Base-by-base conservation (phyloP, 1,140 invertebrate genomes). In the Cotesia typhae region DNA sequence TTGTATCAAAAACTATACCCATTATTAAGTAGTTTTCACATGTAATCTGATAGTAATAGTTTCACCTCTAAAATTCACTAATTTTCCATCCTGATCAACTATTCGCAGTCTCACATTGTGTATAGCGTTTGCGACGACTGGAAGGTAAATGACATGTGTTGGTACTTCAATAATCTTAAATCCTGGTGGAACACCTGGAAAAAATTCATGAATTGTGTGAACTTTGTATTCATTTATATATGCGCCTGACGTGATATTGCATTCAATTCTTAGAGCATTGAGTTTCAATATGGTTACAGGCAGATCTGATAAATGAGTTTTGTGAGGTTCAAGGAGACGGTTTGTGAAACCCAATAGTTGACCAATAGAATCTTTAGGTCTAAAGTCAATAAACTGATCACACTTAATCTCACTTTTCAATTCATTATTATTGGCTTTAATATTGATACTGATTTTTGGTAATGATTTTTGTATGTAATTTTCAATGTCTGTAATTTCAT, bases 401-500 rank as follows among this genome's bases (percentile, higher is more conserved):
- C 41, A 47, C 9, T 47, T 47, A n/a, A 55, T 55, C n/a, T 59
- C 57, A 59, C 57, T 59, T 17, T 20, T 14, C 9, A 59, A 35
- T 59, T 59, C 57, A 35, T 59, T 59, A 7, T 59, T 59, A 9
- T 59, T 20, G 4, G 57, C 14, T 28, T 59, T 0, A 5, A 17
- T 59, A 9, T 7, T 20, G 9, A 28, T 28, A 20, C 14, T 20
- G 5, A 59, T 28, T 59, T 70, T 47, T 51, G 41, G n/a, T n/a
- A n/a, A n/a, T 20, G 5, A 59, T 28, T 59, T 70, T 47, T 51
- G 41, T 61, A 78, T 4, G 67, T 67, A 78, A 6, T 71, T 70
- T 60, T 76, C 72, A 38, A 81, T 82, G 67, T 84, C 77, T 51
- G 61, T 37, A 60, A 83, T 72, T 76, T 82, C 81, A 78, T 81